Base-by-base conservation (phyloP, 53 echinoderm and acorn worm species). In the Pentamera pediparva region DNA sequence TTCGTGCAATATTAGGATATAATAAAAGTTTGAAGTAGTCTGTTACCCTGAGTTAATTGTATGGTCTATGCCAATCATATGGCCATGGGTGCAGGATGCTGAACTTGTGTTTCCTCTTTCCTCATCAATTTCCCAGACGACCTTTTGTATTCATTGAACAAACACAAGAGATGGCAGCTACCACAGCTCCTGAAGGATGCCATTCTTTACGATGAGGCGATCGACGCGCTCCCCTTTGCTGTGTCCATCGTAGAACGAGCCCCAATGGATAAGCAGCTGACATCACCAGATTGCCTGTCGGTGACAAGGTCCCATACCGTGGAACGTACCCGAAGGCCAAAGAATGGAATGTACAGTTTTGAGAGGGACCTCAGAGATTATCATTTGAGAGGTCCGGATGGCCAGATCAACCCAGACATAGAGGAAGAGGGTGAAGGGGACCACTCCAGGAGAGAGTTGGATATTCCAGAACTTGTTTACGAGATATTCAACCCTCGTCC, bases 91-190 rank as follows among this genome's bases (percentile, higher is more conserved):
- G 9, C 43, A 41, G 9, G 15, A 41, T 10, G 43, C 15, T 54
- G 22, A 13, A 20, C 3, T 19, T 50, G 50, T 4, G 2, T 54
- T 24, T 22, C 24, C 9, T 10, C 15, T 54, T 19, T 22, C n/a
- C n/a, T 54, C 24, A 54, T 13, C 1, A 26, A 24, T 11, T 54
- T 54, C 18, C 9, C 54, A 54, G 54, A 54, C 8, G 24, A 8
- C 10, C 54, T 28, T 13, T 24, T 26, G 2, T 86, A 86, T 69
- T 85, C 85, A 2, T 53, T 90, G 15, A 90, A 90, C 65, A 90
- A 90, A 54, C 59, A 59, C 5, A 86, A 76, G 40, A 76, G 90
- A 47, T 90, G 90, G 90, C 79, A 82, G 55, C 61, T 90, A 8
- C 90, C 90, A 33, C 49, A 37, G 22, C 69, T 90, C 35, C 51